A percentile compares a stretch with the other conserved stretches of the same genome.
These are phyloP conservation scores for Porites lobata DNA, from an alignment of 92 coral and sea anemone genomes.

Conservation along the genomic window DNA sequence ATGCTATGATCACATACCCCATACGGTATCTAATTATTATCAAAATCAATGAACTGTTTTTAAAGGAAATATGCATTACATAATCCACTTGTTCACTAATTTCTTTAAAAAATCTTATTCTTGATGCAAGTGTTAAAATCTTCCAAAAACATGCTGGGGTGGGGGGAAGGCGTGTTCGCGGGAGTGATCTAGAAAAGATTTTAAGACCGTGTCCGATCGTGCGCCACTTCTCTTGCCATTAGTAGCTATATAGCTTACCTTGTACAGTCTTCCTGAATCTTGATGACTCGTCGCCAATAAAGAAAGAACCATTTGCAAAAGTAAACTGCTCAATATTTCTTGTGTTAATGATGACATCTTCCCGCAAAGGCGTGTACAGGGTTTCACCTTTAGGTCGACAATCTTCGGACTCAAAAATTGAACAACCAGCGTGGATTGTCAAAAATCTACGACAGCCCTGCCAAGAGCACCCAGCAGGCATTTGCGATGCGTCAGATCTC, in stretches of 20 bases:
- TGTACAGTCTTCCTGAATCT: constrained; percentile 76
- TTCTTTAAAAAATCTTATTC: no score
- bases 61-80: no score
- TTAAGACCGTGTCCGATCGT: no score
- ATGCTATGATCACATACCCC: no score
- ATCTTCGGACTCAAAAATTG: constrained; percentile 80
- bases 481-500: not conserved
- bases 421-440: constrained; percentile 49
- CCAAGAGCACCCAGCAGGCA: not conserved
- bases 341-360: constrained; percentile 62
- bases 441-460: constrained; percentile 52
- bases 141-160: no score
- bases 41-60: no score
- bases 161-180: no score
- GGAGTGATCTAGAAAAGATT: no score
- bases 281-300: constrained; percentile 77
- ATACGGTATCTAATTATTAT: no score
- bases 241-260: constrained; percentile 52
- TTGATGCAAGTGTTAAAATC: no score
- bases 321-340: constrained; percentile 85
- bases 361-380: constrained; percentile 62
- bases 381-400: constrained; percentile 86
- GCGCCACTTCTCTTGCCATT: no score
- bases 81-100: no score
- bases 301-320: constrained; percentile 81